A percentile compares a stretch with the other conserved stretches of the same genome.
phyloP scores from a whole-genome alignment of 2,797 vertebrate genomes.

The Mormyrops boulengeri region DNA sequence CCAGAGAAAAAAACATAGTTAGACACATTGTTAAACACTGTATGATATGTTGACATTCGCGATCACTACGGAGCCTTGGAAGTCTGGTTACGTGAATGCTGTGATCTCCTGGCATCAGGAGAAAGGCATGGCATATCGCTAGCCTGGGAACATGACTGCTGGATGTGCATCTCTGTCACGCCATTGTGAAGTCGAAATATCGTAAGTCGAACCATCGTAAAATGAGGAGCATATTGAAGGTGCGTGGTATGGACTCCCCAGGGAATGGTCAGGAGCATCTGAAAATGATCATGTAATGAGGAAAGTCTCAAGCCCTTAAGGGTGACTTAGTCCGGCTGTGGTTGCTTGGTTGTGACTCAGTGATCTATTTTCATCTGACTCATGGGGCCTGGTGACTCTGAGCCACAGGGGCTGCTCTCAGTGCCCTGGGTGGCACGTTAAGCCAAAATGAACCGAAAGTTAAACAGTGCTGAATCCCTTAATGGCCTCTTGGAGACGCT shows the following conservation, averaged over 20 bases:
- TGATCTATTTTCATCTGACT: not conserved
- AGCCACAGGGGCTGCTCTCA: not conserved
- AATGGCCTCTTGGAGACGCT: not conserved
- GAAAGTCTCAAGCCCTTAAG: not conserved
- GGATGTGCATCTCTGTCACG: not conserved
- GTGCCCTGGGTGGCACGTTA: not conserved
- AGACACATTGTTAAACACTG: not conserved
- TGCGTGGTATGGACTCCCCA: not conserved
- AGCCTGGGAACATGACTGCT: not conserved
- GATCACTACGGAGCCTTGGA: not conserved
- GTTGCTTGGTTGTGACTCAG: not conserved
- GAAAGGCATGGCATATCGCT: not conserved
- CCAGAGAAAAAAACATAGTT: not conserved
- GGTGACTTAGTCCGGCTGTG: not conserved
- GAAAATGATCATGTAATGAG: not conserved
- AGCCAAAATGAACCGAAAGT: not conserved
- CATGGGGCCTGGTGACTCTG: not conserved
- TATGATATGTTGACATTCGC: not conserved
- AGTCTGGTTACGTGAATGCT: not conserved
- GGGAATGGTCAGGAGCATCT: not conserved
- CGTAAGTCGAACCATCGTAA: not conserved
- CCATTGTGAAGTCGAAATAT: not conserved
- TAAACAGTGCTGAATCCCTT: too few relatives aligned
- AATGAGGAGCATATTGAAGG: not conserved
- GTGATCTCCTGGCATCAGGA: not conserved